Evolutionary conservation across 2,888 invertebrate species (phyloP).

Genomic region (Ethmia dodecea): DNA sequence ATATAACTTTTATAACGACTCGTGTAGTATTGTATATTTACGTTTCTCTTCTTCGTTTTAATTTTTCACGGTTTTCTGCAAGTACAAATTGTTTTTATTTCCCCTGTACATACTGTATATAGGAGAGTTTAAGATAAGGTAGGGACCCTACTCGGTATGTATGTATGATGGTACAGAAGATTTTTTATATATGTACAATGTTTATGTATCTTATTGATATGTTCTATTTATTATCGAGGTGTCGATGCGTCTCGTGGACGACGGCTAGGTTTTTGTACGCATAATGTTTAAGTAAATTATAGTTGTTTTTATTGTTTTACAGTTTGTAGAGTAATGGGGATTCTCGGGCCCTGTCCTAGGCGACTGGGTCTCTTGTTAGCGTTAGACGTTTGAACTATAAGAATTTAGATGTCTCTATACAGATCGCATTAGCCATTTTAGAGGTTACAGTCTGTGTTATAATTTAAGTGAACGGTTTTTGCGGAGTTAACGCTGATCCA

Average conservation of each 20-base stretch:
- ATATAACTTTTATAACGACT: constrained; percentile 40
- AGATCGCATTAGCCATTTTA: constrained; percentile 50
- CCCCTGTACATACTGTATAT: constrained; percentile 77
- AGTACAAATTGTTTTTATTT: constrained; percentile 79
- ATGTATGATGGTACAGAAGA: constrained; percentile 54
- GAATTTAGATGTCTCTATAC: constrained; percentile 40
- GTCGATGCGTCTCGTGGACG: constrained; percentile 53
- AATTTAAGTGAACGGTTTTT: constrained; percentile 34
- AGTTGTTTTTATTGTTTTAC: constrained; percentile 70
- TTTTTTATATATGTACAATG: constrained; percentile 66
- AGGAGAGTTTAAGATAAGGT: constrained; percentile 53
- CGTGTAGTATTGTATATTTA: constrained; percentile 55
- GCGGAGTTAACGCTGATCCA: constrained; percentile 11
- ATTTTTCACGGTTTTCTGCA: constrained; percentile 72
- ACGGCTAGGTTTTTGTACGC: constrained; percentile 68
- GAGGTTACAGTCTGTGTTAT: constrained; percentile 54
- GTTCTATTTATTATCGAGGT: constrained; percentile 62
- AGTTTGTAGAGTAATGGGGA: constrained; percentile 48
- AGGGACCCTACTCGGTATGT: constrained; percentile 51
- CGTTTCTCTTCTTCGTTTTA: constrained; percentile 50
- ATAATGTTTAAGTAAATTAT: constrained; percentile 75
- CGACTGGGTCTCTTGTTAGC: constrained; percentile 49
- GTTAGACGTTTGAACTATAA: constrained; percentile 47
- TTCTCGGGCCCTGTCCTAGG: constrained; percentile 37
- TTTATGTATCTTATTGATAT: constrained; percentile 69